Conservation (phyloP, 1,140 invertebrate species). For the Zophobas morio region DNA sequence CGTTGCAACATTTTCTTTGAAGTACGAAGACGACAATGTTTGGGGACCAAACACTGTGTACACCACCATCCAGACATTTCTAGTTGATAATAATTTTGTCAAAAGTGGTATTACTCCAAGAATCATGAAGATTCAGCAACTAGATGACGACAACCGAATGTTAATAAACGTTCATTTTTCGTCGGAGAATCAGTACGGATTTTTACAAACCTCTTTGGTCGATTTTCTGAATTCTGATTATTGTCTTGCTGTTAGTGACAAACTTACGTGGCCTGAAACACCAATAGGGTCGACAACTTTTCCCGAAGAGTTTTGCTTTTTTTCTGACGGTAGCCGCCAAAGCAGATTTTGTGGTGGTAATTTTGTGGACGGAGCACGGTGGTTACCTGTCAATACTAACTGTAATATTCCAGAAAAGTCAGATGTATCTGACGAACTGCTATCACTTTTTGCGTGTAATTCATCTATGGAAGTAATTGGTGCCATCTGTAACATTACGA, state of each 20-base stretch:
- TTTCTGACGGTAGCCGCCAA: neutral
- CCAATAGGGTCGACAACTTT: neutral
- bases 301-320: slow-evolving; percentile 1
- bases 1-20: neutral
- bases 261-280: slow-evolving; percentile 7
- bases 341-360: neutral
- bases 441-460: neutral
- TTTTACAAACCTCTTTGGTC: neutral
- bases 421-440: neutral
- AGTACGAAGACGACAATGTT: neutral
- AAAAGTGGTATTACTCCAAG: neutral
- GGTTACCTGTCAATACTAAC: neutral
- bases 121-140: slow-evolving; percentile 13
- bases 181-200: neutral
- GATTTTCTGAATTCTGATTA: slow-evolving; percentile 17
- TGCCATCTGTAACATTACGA: too few relatives aligned
- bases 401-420: neutral
- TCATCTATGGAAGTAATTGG: too few relatives aligned
- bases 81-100: too few relatives aligned
- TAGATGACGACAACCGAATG: slow-evolving; percentile 12
- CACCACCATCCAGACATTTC: too few relatives aligned
- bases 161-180: slow-evolving; percentile 30
- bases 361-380: slow-evolving; percentile 8
- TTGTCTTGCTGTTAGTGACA: neutral
- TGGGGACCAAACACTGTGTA: too few relatives aligned